phyloP scores from a whole-genome alignment of 2,797 vertebrate genomes.

The Amazona ochrocephala region DNA sequence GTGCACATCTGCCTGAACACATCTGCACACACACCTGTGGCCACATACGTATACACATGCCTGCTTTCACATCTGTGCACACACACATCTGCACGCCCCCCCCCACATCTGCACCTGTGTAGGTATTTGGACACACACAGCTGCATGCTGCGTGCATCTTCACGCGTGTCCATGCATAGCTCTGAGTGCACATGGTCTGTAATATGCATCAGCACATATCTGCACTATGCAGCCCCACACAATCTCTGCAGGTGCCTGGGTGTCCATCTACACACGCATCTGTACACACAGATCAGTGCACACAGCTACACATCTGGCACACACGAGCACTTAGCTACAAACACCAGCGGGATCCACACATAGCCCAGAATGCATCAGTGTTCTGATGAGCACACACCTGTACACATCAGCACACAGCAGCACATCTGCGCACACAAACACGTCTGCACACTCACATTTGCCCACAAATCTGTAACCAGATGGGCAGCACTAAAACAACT shows the following conservation, averaged over 20 bases:
- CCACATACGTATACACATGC: fast-evolving
- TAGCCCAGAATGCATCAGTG: background rate
- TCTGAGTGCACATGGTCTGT: fast-evolving
- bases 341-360: background rate
- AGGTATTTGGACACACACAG: fast-evolving
- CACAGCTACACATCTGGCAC: background rate
- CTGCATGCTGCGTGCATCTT: fast-evolving
- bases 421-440: background rate
- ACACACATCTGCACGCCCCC: too few relatives aligned
- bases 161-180: fast-evolving
- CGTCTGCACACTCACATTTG: fast-evolving
- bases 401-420: background rate
- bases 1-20: too few relatives aligned
- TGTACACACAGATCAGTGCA: fast-evolving
- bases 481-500: background rate
- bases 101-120: background rate
- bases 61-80: background rate
- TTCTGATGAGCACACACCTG: background rate
- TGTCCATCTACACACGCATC: background rate
- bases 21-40: background rate
- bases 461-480: fast-evolving
- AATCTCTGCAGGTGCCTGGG: fast-evolving
- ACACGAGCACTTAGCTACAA: fast-evolving
- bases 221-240: background rate
- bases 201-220: fast-evolving